Evolutionary conservation across 2,888 invertebrate genomes (phyloP).

Genomic region (Alsophila aescularia): DNA sequence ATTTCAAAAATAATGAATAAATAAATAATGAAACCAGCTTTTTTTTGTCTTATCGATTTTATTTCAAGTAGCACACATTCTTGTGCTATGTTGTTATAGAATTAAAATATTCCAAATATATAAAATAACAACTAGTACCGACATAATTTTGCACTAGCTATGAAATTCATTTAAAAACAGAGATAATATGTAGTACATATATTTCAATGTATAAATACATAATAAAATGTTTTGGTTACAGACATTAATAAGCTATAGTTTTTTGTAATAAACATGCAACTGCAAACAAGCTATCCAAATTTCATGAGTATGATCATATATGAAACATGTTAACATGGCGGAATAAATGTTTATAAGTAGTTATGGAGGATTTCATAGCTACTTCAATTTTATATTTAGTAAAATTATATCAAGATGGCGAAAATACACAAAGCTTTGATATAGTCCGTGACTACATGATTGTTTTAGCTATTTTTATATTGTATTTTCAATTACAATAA

Average conservation of each 20-base stretch:
- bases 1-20: not conserved
- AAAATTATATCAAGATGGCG: slow-evolving; percentile 28
- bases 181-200: too few relatives aligned
- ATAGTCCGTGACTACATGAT: not conserved
- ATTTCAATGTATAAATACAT: too few relatives aligned
- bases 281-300: slow-evolving; percentile 21
- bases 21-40: slow-evolving; percentile 39
- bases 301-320: slow-evolving; percentile 26
- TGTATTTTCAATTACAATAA: slow-evolving; percentile 27
- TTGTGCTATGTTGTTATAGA: slow-evolving; percentile 75
- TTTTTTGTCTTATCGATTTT: slow-evolving; percentile 54
- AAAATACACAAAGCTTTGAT: slow-evolving; percentile 11
- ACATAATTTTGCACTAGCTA: slow-evolving; percentile 74
- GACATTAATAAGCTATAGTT: slow-evolving; percentile 6
- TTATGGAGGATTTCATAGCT: slow-evolving; percentile 46
- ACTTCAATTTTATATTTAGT: slow-evolving; percentile 43
- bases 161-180: slow-evolving; percentile 49
- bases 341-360: slow-evolving; percentile 41
- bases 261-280: slow-evolving; percentile 16
- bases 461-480: not conserved
- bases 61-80: slow-evolving; percentile 72
- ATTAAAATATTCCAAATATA: slow-evolving; percentile 59
- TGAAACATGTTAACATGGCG: slow-evolving; percentile 8
- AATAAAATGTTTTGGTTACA: slow-evolving; percentile 30
- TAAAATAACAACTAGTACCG: slow-evolving; percentile 66